Percentiles rank a stretch among this genome's conserved stretches.
These are phyloP conservation scores for Phyllopteryx taeniolatus DNA, from an alignment of 2,113 vertebrate genomes.

Conservation along the genomic window DNA sequence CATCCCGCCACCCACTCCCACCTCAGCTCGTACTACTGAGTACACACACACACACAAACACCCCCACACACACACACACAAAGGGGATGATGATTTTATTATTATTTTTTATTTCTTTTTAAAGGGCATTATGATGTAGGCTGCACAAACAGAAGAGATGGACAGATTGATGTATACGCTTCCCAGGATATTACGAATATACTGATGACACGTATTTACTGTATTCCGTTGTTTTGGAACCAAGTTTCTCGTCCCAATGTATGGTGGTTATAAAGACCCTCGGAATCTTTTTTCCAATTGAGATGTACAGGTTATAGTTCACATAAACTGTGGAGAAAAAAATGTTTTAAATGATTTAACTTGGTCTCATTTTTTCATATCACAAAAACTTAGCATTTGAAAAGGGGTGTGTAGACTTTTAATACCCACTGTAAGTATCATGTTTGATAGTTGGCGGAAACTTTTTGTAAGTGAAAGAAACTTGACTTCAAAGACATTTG, in stretches of 20 bases:
- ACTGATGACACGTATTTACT: conserved; percentile 38
- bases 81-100: conserved; percentile 37
- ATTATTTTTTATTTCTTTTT: not conserved
- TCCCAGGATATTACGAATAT: conserved; percentile 25
- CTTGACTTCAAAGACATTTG: conserved; percentile 46
- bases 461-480: conserved; percentile 9
- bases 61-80: not conserved
- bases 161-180: conserved; percentile 1
- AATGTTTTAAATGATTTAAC: not conserved
- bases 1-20: conserved; percentile 70
- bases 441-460: conserved; percentile 21
- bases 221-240: conserved; percentile 35
- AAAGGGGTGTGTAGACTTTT: not conserved
- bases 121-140: conserved; percentile 37
- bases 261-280: not conserved
- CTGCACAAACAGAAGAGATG: conserved; percentile 16
- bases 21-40: conserved; percentile 77
- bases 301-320: too few relatives aligned
- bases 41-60: not conserved
- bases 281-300: too few relatives aligned
- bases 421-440: conserved; percentile 34
- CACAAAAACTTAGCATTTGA: not conserved
- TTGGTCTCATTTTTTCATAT: not conserved
- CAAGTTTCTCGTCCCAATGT: conserved; percentile 29
- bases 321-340: too few relatives aligned